A percentile compares a stretch with the other conserved stretches of the same genome.
Conservation (phyloP, 1,140 invertebrate species). For the Hyphantria cunea region DNA sequence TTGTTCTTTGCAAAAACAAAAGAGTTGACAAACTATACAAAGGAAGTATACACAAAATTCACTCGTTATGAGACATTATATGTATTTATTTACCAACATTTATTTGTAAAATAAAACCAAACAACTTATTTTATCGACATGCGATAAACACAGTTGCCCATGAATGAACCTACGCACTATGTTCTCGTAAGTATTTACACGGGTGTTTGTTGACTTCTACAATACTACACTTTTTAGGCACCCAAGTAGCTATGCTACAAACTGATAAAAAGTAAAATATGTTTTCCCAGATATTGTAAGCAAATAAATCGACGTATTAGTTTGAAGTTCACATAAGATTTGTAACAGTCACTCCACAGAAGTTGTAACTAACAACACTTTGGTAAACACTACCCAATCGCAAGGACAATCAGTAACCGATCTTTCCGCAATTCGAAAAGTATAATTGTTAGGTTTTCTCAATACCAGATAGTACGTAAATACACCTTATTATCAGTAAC, state of each 20-base stretch:
- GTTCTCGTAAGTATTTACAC: background rate
- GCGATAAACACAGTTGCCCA: no score
- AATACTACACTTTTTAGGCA: conserved; percentile 6
- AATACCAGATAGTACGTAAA: conserved; percentile 45
- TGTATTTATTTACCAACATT: no score
- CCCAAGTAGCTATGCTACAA: background rate
- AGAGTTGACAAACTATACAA: conserved; percentile 10
- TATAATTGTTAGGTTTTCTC: conserved; percentile 4
- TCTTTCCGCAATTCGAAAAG: conserved; percentile 8
- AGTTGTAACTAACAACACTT: background rate
- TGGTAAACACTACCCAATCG: background rate
- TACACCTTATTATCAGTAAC: conserved; percentile 68
- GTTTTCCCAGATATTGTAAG: conserved; percentile 8
- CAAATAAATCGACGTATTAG: conserved; percentile 16
- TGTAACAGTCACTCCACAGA: conserved; percentile 5
- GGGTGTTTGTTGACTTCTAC: conserved; percentile 20
- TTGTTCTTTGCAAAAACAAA: conserved; percentile 21
- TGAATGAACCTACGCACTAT: no score
- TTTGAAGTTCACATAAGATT: conserved; percentile 5
- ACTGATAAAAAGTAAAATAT: background rate
- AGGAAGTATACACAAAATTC: conserved; percentile 5
- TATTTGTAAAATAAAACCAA: no score
- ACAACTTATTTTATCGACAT: no score
- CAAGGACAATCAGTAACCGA: background rate
- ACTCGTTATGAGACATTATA: no score